Conservation (phyloP, 2,888 invertebrate species). For the Chrysomela aeneicollis region DNA sequence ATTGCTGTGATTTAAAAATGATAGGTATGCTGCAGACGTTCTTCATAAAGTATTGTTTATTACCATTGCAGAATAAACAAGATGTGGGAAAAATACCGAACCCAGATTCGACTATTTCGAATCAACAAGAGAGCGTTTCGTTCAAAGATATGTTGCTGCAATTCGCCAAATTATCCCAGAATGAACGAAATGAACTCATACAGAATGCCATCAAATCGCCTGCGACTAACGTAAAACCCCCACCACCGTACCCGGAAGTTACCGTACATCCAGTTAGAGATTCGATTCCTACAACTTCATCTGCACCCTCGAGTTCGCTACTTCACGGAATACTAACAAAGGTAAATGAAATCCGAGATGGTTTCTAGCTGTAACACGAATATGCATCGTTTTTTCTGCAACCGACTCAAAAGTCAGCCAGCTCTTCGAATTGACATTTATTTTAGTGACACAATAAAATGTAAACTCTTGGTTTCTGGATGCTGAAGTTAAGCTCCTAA, state of each 20-base stretch:
- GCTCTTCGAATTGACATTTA: too few species aligned
- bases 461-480: too few species aligned
- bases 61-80: constrained; percentile 48
- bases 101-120: constrained; percentile 62
- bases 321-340: constrained; percentile 82
- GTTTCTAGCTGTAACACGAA: neutral
- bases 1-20: too few species aligned
- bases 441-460: too few species aligned
- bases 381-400: too few species aligned
- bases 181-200: constrained; percentile 60
- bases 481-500: too few species aligned
- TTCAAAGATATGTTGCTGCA: constrained; percentile 82
- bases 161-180: constrained; percentile 71
- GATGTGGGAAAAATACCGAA: constrained; percentile 63
- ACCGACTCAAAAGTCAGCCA: too few species aligned
- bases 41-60: neutral
- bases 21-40: neutral
- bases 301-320: constrained; percentile 68
- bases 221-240: constrained; percentile 58
- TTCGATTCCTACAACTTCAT: constrained; percentile 48
- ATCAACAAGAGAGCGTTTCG: constrained; percentile 60
- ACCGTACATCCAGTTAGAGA: constrained; percentile 80
- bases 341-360: constrained; percentile 60
- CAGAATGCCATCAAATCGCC: constrained; percentile 63
- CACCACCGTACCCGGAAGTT: constrained; percentile 80